A percentile compares a stretch with the other conserved stretches of the same genome.
These are phyloP conservation scores for Rhabdomys dilectus DNA, from an alignment of 2,113 vertebrate genomes.

Conservation along the genomic window DNA sequence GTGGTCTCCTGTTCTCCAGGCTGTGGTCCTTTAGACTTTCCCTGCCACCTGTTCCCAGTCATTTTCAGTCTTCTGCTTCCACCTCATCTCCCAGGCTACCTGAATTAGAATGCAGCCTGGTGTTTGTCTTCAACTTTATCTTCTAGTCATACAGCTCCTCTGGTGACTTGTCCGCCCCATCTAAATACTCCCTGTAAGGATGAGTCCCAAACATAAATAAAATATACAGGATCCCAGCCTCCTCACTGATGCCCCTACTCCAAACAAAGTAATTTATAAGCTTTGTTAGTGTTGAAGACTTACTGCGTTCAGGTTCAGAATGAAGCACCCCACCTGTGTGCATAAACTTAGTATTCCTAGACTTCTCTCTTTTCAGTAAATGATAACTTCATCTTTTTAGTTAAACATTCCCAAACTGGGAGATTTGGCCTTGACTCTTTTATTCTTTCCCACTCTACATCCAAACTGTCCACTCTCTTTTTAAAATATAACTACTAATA, in stretches of 20 bases:
- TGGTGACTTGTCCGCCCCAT: not conserved
- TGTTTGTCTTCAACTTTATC: not conserved
- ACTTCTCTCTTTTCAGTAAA: not conserved
- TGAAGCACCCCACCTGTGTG: not conserved
- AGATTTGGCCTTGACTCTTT: not conserved
- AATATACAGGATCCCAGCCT: not conserved
- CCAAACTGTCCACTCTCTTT: not conserved
- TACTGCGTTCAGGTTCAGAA: not conserved
- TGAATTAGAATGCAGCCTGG: not conserved
- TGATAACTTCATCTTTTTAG: slow-evolving; percentile 27
- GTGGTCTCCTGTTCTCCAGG: not conserved
- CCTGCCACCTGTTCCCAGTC: not conserved
- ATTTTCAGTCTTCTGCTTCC: not conserved
- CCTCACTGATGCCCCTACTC: not conserved
- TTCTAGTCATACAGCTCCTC: not conserved
- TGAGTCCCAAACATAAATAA: not conserved
- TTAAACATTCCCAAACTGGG: not conserved
- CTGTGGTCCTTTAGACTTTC: not conserved
- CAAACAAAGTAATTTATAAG: not conserved
- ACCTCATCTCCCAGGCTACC: not conserved
- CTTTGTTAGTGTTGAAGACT: not conserved
- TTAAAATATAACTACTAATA: not conserved
- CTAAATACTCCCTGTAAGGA: not conserved
- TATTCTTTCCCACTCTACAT: not conserved
- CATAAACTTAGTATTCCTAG: not conserved